Conservation (phyloP, 2,113 vertebrate genomes). For the Tylochromis polylepis region DNA sequence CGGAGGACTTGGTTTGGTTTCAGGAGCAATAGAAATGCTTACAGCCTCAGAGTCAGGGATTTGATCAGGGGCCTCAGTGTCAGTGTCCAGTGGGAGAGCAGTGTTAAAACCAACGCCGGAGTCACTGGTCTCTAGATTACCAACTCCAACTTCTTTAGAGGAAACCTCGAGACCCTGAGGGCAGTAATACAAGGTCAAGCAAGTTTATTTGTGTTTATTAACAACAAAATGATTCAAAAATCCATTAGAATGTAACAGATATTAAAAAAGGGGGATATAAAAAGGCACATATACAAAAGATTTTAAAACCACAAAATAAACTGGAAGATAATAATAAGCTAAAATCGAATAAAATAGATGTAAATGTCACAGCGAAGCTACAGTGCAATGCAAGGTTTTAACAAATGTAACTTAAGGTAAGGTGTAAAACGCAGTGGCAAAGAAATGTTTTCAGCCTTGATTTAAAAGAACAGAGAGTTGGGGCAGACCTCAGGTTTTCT, state of each 20-base stretch:
- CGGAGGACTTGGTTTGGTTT: conserved; percentile 47
- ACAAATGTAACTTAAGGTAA: conserved; percentile 8
- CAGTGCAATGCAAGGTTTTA: conserved; percentile 12
- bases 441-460: conserved; percentile 16
- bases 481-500: conserved; percentile 46
- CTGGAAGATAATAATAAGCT: not conserved
- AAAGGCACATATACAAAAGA: not conserved
- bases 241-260: not conserved
- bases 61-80: conserved; percentile 69
- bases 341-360: conserved; percentile 4
- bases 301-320: conserved; percentile 1
- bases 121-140: conserved; percentile 76
- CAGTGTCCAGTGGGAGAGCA: conserved; percentile 75
- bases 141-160: conserved; percentile 71
- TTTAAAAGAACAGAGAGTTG: conserved; percentile 31
- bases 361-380: not conserved
- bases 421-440: conserved; percentile 20
- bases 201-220: not conserved
- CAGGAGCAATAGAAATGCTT: conserved; percentile 55
- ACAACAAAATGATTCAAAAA: not conserved
- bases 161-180: conserved; percentile 76
- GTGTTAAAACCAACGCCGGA: conserved; percentile 78
- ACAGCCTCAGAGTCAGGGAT: conserved; percentile 62
- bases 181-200: not conserved
- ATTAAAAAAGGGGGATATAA: not conserved